Percentiles rank a stretch among this genome's conserved stretches.
Conservation (phyloP, 2,888 invertebrate genomes). For the Carcina quercana region DNA sequence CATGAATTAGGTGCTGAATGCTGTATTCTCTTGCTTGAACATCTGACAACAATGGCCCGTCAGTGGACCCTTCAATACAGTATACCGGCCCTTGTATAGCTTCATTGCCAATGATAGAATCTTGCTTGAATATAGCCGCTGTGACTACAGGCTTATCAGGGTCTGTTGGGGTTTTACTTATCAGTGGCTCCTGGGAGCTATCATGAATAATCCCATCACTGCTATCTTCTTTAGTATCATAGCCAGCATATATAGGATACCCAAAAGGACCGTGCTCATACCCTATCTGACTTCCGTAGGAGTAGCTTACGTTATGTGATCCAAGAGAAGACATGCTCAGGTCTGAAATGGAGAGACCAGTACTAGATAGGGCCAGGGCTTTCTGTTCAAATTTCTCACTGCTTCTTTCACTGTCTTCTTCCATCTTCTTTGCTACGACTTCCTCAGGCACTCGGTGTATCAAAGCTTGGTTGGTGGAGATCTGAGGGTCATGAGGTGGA, state of each 20-base stretch:
- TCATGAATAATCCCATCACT: slow-evolving; percentile 51
- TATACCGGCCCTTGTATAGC: slow-evolving; percentile 59
- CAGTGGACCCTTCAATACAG: slow-evolving; percentile 66
- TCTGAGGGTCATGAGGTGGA: slow-evolving; percentile 53
- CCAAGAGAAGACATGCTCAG: slow-evolving; percentile 82
- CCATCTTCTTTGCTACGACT: slow-evolving; percentile 38
- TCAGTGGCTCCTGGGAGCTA: slow-evolving; percentile 63
- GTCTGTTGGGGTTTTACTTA: slow-evolving; percentile 62
- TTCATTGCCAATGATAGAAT: slow-evolving; percentile 66
- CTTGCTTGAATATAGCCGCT: slow-evolving; percentile 80
- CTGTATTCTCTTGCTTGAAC: slow-evolving; percentile 63
- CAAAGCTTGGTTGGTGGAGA: slow-evolving; percentile 64
- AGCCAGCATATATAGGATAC: slow-evolving; percentile 78
- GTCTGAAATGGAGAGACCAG: slow-evolving; percentile 88
- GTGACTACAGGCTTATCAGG: slow-evolving; percentile 80
- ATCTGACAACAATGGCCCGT: slow-evolving; percentile 66
- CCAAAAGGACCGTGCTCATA: slow-evolving; percentile 84
- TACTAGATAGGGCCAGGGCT: slow-evolving; percentile 75
- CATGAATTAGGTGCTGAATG: slow-evolving; percentile 54
- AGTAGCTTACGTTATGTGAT: slow-evolving; percentile 82
- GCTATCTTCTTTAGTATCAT: slow-evolving; percentile 56
- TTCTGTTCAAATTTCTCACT: slow-evolving; percentile 48
- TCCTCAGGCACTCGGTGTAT: slow-evolving; percentile 63
- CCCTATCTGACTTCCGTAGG: slow-evolving; percentile 86
- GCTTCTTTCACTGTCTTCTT: slow-evolving; percentile 49